Evolutionary conservation across 2,797 vertebrate species (phyloP).

Genomic region (Ficedula albicollis): DNA sequence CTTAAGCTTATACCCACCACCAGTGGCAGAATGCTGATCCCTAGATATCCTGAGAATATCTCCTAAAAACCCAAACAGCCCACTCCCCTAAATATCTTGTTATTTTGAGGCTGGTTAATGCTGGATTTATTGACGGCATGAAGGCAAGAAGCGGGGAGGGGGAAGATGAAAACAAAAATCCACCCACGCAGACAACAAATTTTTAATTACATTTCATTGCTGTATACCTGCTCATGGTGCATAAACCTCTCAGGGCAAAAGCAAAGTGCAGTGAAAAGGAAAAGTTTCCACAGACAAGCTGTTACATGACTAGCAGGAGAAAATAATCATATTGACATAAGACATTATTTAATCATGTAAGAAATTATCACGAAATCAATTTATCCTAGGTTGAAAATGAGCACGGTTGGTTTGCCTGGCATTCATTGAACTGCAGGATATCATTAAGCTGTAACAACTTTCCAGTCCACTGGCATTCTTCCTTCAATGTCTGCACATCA

Average conservation of each 20-base stretch:
- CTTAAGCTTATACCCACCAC: neutral
- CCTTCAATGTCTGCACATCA: slow-evolving; percentile 24
- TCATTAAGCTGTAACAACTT: slow-evolving; percentile 56
- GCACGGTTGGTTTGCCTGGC: slow-evolving; percentile 5
- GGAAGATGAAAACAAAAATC: neutral
- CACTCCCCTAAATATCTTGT: neutral
- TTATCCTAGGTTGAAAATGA: slow-evolving; percentile 37
- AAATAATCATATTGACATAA: slow-evolving; percentile 17
- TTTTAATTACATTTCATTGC: neutral
- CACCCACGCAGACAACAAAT: neutral
- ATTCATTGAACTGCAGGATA: slow-evolving; percentile 57
- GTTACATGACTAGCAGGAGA: neutral
- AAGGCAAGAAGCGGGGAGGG: rapidly evolving
- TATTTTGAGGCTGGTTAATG: neutral
- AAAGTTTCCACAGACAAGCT: neutral
- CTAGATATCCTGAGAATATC: neutral
- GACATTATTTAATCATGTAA: slow-evolving; percentile 40
- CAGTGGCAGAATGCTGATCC: neutral
- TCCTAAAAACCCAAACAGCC: neutral
- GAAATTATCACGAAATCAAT: slow-evolving; percentile 45
- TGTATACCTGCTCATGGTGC: neutral
- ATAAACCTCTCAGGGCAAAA: neutral
- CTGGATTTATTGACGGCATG: neutral
- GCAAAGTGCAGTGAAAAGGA: neutral
- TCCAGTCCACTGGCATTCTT: slow-evolving; percentile 36